phyloP scores from a whole-genome alignment of 2,797 vertebrate genomes.

The Florisuga fusca region DNA sequence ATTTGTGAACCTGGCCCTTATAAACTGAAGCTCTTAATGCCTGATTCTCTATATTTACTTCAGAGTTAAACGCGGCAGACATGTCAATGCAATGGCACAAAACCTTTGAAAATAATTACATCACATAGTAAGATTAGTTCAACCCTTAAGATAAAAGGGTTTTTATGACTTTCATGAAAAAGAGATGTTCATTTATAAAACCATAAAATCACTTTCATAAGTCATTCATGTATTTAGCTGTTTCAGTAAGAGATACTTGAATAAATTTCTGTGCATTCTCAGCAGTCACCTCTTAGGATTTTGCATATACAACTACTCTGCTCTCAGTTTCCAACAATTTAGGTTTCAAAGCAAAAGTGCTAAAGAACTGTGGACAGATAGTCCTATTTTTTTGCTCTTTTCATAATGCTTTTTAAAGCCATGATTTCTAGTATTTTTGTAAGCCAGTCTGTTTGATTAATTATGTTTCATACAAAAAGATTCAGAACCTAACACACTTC shows the following conservation, averaged over 20 bases:
- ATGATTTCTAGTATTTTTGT: background rate
- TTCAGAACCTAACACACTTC: background rate
- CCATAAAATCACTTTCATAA: conserved; percentile 31
- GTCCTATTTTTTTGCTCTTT: background rate
- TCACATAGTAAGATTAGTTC: background rate
- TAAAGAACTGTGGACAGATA: conserved; percentile 11
- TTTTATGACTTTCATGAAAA: conserved; percentile 11
- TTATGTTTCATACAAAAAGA: background rate
- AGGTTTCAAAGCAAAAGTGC: conserved; percentile 35
- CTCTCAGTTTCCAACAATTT: background rate
- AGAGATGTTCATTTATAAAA: conserved; percentile 14
- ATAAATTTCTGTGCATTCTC: background rate
- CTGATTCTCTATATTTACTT: background rate
- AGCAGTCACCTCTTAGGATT: background rate
- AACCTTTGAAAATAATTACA: conserved; percentile 42
- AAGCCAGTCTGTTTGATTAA: background rate
- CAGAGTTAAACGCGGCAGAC: background rate
- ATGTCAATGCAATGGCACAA: background rate
- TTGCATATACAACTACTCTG: background rate
- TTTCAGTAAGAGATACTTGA: background rate
- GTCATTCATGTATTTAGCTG: background rate
- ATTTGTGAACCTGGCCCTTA: conserved; percentile 24
- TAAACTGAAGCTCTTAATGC: background rate
- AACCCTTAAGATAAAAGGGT: conserved; percentile 14
- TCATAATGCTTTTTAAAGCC: background rate